A percentile compares a stretch with the other conserved stretches of the same genome.
Evolutionary conservation across 2,797 vertebrate species (phyloP).

Genomic region (Poecile montanus): DNA sequence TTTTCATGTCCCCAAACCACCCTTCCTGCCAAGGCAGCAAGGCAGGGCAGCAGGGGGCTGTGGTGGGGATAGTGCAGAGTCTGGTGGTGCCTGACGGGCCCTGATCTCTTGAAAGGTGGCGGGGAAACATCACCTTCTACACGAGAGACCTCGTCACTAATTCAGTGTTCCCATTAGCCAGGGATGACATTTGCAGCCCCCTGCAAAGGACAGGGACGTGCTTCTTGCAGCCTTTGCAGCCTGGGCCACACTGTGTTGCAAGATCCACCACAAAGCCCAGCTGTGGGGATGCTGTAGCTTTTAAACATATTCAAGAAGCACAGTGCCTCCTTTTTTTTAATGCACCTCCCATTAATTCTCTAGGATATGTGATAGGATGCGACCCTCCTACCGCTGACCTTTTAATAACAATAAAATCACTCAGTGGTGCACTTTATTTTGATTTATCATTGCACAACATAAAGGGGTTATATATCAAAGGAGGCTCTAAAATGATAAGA

Average conservation of each 20-base stretch:
- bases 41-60: background rate
- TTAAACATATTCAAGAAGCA: background rate
- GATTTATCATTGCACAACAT: conserved; percentile 46
- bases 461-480: conserved; percentile 59
- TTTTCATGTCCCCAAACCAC: background rate
- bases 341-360: conserved; percentile 6
- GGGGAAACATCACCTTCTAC: background rate
- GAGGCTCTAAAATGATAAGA: conserved; percentile 51
- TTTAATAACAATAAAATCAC: conserved; percentile 63
- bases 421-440: conserved; percentile 43
- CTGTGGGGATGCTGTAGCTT: background rate
- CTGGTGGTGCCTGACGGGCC: fast-evolving
- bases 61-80: background rate
- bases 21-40: background rate
- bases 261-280: background rate
- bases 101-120: background rate
- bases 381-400: conserved; percentile 1
- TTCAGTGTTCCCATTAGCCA: fast-evolving
- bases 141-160: fast-evolving
- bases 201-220: background rate
- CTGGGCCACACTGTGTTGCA: fast-evolving
- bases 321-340: background rate
- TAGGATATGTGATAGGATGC: background rate
- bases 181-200: background rate
- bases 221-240: background rate